Base-by-base conservation (phyloP, 2,797 vertebrate genomes). In the Heliangelus exortis region DNA sequence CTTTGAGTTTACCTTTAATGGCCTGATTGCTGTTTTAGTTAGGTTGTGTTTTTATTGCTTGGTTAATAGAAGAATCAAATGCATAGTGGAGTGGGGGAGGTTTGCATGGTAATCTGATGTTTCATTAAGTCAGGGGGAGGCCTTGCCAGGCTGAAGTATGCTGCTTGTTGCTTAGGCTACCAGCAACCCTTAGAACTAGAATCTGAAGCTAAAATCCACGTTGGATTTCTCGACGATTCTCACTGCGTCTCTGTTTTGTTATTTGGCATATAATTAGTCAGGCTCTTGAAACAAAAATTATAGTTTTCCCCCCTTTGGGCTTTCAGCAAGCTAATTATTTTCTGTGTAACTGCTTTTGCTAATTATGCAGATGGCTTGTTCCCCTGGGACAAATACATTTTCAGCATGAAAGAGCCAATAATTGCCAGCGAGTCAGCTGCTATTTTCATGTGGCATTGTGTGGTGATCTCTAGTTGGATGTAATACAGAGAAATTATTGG, bases 161-260 rank as follows among this genome's bases (percentile, higher is more conserved):
- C 87, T 92, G 89, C 85, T 95, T 91, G 98, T 98, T 98, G 98
- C 98, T 98, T 98, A 97, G 96, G 97, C 96, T 97, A 98, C 97
- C 59, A 66, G 43, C 74, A 96, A 90, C 89, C 95, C 90, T 91
- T 88, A 51, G 17, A 92, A 77, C 91, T 93, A 80, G 91, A 97
- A 96, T 93, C 95, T 92, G 83, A 87, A 96, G 88, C 92, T 92
- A 95, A 97, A 97, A 95, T 97, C 92, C 90, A 94, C 2, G 15
- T 88, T 96, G 87, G 36, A 83, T 96, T 91, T 97, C 87, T 97
- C 51, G 62, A 87, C 95, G 69, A 63, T 96, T 92, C 78, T 95
- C 92, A 84, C 74, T 80, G 39, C 77, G 74, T 82, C 59, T 72
- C 66, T 95, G n/a, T 95, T 95, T 96, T 96, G 77, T 87, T 87